Conservation (phyloP, 2,888 invertebrate species). For the Catocala nupta region DNA sequence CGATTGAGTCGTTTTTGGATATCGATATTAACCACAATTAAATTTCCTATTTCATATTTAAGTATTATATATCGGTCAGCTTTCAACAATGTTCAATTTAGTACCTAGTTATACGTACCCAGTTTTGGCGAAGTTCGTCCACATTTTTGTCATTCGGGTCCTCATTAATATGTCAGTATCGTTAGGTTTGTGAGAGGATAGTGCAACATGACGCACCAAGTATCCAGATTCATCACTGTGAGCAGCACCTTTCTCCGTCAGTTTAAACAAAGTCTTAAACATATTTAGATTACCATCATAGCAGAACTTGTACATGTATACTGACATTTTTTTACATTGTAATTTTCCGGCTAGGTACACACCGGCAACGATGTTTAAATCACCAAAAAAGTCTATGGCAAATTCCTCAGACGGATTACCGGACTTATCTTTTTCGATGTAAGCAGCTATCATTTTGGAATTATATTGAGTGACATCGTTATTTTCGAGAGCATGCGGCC, state of each 20-base stretch:
- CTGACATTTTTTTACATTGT: constrained; percentile 49
- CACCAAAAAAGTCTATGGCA: constrained; percentile 61
- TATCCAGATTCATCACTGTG: constrained; percentile 65
- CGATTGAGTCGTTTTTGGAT: no score
- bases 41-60: no score
- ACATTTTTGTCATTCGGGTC: constrained; percentile 60
- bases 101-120: constrained; percentile 51
- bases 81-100: no score
- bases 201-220: constrained; percentile 25
- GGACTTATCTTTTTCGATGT: constrained; percentile 23
- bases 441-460: constrained; percentile 38
- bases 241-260: constrained; percentile 56
- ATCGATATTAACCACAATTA: no score
- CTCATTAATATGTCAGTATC: constrained; percentile 46
- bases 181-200: constrained; percentile 24
- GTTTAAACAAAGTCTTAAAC: constrained; percentile 44
- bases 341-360: constrained; percentile 56
- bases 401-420: constrained; percentile 46
- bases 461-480: constrained; percentile 43
- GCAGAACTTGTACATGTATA: constrained; percentile 62
- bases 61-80: no score
- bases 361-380: constrained; percentile 62
- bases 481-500: constrained; percentile 49
- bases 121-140: constrained; percentile 69
- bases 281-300: constrained; percentile 62